phyloP scores from a whole-genome alignment of 2,113 vertebrate species.

The Aptenodytes patagonicus region DNA sequence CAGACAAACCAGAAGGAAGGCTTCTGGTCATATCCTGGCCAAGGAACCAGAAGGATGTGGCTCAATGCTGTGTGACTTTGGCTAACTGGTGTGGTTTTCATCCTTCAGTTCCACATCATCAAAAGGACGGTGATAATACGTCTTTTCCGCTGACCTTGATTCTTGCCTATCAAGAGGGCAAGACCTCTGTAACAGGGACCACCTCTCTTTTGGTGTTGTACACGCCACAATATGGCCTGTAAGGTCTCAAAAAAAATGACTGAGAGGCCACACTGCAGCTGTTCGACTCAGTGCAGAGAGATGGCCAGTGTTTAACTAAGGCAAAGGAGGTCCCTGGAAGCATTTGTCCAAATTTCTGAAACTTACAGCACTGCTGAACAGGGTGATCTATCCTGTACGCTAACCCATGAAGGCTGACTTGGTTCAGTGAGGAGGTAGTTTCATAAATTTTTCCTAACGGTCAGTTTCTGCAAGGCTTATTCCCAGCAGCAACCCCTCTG shows the following conservation, averaged over 20 bases:
- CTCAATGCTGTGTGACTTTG: background rate
- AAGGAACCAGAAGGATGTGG: background rate
- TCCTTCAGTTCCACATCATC: background rate
- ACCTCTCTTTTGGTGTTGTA: background rate
- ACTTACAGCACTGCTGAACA: background rate
- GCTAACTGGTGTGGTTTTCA: background rate
- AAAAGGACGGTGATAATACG: rapidly evolving
- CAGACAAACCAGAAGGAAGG: background rate
- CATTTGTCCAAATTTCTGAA: background rate
- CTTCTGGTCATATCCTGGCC: background rate
- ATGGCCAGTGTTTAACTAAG: background rate
- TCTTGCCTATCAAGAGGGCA: background rate
- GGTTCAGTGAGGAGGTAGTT: background rate
- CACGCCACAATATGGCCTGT: background rate
- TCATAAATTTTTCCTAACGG: background rate
- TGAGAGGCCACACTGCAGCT: background rate
- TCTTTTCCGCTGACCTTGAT: background rate
- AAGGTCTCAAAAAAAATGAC: background rate
- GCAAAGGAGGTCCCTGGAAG: background rate
- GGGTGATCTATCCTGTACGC: background rate
- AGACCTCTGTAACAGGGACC: background rate
- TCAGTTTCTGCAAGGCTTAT: background rate
- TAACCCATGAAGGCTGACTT: background rate
- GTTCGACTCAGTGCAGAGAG: background rate
- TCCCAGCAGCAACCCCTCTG: background rate